Evolutionary conservation across 2,113 vertebrate species (phyloP), one percentile per base, ranked within the genome.

Genomic region (Phyllopteryx taeniolatus): DNA sequence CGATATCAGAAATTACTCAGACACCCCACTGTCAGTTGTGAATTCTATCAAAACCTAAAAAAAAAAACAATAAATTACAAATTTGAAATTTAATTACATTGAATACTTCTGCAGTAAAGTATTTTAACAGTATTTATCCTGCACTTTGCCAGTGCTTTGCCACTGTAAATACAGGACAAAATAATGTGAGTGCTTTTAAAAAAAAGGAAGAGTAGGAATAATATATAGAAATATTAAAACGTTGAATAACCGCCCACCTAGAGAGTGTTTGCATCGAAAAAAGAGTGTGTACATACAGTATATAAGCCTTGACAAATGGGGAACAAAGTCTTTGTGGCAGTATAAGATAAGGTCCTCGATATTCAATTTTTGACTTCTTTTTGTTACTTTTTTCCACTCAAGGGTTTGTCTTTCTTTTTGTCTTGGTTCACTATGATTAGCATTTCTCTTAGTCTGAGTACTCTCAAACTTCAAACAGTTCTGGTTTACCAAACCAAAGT

Each of bases 1-100:
- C 82, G 86, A 80, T 47, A 20, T 27, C n/a, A 31, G 43, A 47
- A 47, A 31, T 15, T 66, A 27, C 64, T 61, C 12, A 5, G 59
- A 8, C 4, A 4, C 6, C 22, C 56, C 31, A 8, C 56, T 8
- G 11, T 14, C 11, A 5, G 11, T 8, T 59, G 12, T 59, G 3
- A 4, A 31, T 31, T 59, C 2, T 22, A 27, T 27, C 22, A 14
- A 22, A 27, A 0, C 8, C 22, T 56, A n/a, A 15, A 51, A 51
- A 51, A 51, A 51, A 19, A 8, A 35, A 61, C 27, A 35, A 17
- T 39, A 15, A 60, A 5, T 57, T 20, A 8, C 42, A 62, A 33
- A 42, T 70, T 14, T 6, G 20, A 3, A 17, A 43, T 62, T 51
- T 67, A 60, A 63, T 66, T 11, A 43, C 31, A 61, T 42, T 13